Percentiles rank a stretch among this genome's conserved stretches.
phyloP scores from a whole-genome alignment of 2,888 invertebrate genomes.

The Coenonympha glycerion region DNA sequence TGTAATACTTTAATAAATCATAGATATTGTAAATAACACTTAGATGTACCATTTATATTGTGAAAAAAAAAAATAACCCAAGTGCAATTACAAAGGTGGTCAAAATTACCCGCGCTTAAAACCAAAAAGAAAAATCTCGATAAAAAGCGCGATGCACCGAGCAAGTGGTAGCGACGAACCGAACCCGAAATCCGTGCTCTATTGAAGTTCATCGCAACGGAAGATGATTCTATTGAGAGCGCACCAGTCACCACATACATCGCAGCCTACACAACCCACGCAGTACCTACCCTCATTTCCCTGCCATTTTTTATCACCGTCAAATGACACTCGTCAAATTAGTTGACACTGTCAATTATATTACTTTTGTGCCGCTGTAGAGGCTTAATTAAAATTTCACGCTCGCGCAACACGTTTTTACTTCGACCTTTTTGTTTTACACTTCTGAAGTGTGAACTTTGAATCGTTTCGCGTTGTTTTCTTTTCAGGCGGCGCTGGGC shows the following conservation, averaged over 20 bases:
- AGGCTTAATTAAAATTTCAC: slow-evolving; percentile 72
- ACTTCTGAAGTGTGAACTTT: slow-evolving; percentile 69
- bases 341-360: slow-evolving; percentile 62
- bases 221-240: slow-evolving; percentile 53
- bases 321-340: slow-evolving; percentile 65
- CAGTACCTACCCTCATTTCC: slow-evolving; percentile 25
- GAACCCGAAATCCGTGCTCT: slow-evolving; percentile 30
- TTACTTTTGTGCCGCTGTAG: slow-evolving; percentile 54
- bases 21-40: no score
- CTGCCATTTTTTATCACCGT: slow-evolving; percentile 43
- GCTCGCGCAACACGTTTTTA: slow-evolving; percentile 40
- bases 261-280: neutral
- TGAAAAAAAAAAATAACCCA: neutral
- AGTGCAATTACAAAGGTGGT: slow-evolving; percentile 6
- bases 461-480: slow-evolving; percentile 48
- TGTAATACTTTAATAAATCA: no score
- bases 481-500: slow-evolving; percentile 38
- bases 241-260: slow-evolving; percentile 4
- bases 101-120: no score
- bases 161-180: slow-evolving; percentile 26
- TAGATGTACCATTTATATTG: no score
- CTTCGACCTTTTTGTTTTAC: slow-evolving; percentile 54
- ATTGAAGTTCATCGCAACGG: slow-evolving; percentile 51
- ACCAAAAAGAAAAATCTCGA: slow-evolving; percentile 29
- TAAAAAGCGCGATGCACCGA: slow-evolving; percentile 28